phyloP scores from a whole-genome alignment of 2,113 vertebrate species.

The Tragulus kanchil region DNA sequence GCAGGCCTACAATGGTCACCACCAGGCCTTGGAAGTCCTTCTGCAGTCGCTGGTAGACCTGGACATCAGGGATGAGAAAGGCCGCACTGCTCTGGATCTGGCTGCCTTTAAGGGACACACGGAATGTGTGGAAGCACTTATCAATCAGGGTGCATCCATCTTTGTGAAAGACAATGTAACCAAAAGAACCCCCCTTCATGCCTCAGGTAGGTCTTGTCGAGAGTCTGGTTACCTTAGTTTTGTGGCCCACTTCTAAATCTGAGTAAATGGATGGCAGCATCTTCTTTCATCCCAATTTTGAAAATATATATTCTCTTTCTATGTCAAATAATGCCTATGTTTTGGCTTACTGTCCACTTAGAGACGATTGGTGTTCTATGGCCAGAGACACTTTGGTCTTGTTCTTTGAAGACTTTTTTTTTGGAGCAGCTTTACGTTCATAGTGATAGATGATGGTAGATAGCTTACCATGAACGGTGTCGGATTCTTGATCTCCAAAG shows the following conservation, averaged over 20 bases:
- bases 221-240: neutral
- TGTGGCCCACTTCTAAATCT: neutral
- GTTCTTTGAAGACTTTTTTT: neutral
- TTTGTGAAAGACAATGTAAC: slow-evolving; percentile 91
- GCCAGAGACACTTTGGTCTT: neutral
- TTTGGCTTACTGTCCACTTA: neutral
- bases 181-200: slow-evolving; percentile 93
- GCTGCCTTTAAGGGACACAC: slow-evolving; percentile 94
- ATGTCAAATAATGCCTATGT: neutral
- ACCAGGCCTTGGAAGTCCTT: slow-evolving; percentile 96
- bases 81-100: slow-evolving; percentile 94
- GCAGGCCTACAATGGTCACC: slow-evolving; percentile 97
- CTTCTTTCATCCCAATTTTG: neutral
- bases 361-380: neutral
- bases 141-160: slow-evolving; percentile 95
- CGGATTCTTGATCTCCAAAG: too few relatives aligned
- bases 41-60: slow-evolving; percentile 93
- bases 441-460: neutral
- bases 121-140: slow-evolving; percentile 95
- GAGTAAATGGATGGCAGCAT: neutral
- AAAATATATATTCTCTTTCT: neutral
- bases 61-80: slow-evolving; percentile 94
- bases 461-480: too few relatives aligned
- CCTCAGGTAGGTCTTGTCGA: slow-evolving; percentile 90
- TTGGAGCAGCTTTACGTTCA: neutral